Evolutionary conservation across 1,140 invertebrate genomes (phyloP).

Genomic region (Galleria mellonella): DNA sequence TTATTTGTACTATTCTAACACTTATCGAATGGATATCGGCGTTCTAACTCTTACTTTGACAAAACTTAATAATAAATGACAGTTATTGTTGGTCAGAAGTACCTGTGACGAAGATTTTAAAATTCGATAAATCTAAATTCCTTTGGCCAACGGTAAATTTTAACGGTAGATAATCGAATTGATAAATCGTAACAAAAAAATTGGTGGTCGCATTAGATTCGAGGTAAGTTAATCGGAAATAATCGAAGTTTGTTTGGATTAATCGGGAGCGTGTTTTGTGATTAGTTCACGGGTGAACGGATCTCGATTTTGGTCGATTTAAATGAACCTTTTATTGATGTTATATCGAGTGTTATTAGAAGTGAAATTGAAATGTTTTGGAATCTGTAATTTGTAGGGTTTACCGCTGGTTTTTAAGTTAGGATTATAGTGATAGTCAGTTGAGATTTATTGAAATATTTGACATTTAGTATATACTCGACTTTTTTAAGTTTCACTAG

Average conservation of each 20-base stretch:
- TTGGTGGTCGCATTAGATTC: slow-evolving; percentile 32
- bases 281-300: slow-evolving; percentile 13
- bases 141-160: slow-evolving; percentile 49
- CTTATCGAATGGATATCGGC: too few relatives aligned
- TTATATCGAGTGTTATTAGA: too few relatives aligned
- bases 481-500: too few relatives aligned
- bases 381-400: too few relatives aligned
- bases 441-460: too few relatives aligned
- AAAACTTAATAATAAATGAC: too few relatives aligned
- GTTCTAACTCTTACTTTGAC: too few relatives aligned
- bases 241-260: slow-evolving; percentile 30
- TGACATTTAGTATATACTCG: too few relatives aligned
- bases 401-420: too few relatives aligned
- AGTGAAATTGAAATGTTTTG: too few relatives aligned
- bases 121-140: slow-evolving; percentile 44
- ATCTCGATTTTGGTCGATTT: slow-evolving; percentile 12
- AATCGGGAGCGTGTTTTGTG: slow-evolving; percentile 18
- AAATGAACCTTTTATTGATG: neutral
- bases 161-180: slow-evolving; percentile 57
- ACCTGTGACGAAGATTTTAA: slow-evolving; percentile 14
- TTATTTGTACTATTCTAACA: too few relatives aligned
- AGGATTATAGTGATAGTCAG: too few relatives aligned
- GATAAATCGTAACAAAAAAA: slow-evolving; percentile 43
- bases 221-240: slow-evolving; percentile 47
- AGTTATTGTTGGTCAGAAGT: neutral